Percentiles rank a stretch among this genome's conserved stretches.
These are phyloP conservation scores for Chiloscyllium plagiosum DNA, from an alignment of 2,113 vertebrate species.

Conservation along the genomic window DNA sequence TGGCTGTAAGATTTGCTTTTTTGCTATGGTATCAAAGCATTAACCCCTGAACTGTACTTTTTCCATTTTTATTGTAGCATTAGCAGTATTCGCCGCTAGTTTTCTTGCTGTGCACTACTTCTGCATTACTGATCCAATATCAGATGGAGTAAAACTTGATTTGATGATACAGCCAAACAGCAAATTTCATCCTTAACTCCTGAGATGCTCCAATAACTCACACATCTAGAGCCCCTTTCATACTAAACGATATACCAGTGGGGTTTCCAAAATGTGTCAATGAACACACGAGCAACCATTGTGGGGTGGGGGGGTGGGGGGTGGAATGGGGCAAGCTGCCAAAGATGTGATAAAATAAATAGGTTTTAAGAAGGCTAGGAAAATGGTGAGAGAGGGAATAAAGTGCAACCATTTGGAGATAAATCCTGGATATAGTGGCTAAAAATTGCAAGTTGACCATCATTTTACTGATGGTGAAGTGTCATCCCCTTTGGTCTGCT, in stretches of 20 bases:
- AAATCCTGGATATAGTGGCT: background rate
- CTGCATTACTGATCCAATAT: background rate
- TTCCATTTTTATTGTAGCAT: no score
- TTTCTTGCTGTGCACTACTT: no score
- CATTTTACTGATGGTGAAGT: background rate
- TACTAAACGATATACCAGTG: background rate
- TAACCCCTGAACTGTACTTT: background rate
- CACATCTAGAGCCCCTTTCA: background rate
- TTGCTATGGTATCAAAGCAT: background rate
- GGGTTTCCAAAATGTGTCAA: background rate
- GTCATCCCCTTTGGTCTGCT: background rate
- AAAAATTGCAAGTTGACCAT: background rate
- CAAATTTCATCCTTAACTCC: background rate
- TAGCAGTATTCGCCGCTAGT: no score
- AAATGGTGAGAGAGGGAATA: background rate
- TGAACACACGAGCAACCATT: background rate
- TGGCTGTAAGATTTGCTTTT: background rate
- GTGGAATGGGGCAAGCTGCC: background rate
- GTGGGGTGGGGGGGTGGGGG: no score
- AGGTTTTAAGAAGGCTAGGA: background rate
- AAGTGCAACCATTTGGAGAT: background rate
- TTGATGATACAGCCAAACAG: background rate
- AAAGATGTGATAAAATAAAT: background rate
- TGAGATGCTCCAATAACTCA: background rate
- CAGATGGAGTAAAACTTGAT: background rate